Base-by-base conservation (phyloP, 2,888 invertebrate species). In the Antitype chi region DNA sequence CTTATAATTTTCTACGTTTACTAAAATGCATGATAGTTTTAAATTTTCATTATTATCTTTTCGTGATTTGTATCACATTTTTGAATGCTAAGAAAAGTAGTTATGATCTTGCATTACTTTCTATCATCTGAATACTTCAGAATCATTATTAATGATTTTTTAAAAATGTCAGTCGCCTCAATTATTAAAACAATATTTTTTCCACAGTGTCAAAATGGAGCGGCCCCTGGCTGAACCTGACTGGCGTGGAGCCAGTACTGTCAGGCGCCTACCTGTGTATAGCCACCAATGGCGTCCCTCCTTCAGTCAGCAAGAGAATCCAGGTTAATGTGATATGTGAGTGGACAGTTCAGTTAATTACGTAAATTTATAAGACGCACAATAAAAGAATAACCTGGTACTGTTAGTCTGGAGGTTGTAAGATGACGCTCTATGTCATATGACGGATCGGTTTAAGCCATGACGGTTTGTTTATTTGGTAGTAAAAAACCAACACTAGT, bases 191-290 rank as follows among this genome's bases (percentile, higher is more conserved):
- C 6, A 11, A 53, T 17, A 0, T n/a, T 68, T n/a, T 4, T 0
- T 68, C 63, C 92, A 15, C 94, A 97, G 97, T 97, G 32, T 94
- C 96, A 23, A 97, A 96, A 90, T 96, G 97, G 91, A 97, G 96
- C 76, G 97, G 97, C 2, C 93, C 95, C 1, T 94, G 97, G 94
- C 91, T 97, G 89, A 97, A 97, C 89, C 93, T 97, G 83, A 97
- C 96, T 0, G 94, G 92, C n/a, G 96, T 97, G 43, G 97, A 97
- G 85, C 96, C 98, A 70, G 96, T 96, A 52, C 97, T 97, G 87
- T 97, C 97, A 92, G 98, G 98, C 1, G 97, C 97, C 0, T 97
- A 97, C 91, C 95, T 97, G 49, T 97, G 97, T 92, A 97, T 97
- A 86, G 97, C 97, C 1, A 97, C 97, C 38, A 98, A 98, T 85